Evolutionary conservation across 2,888 invertebrate species (phyloP), one percentile per base, ranked within the genome.

Genomic region (Cryptophagus acutangulus): DNA sequence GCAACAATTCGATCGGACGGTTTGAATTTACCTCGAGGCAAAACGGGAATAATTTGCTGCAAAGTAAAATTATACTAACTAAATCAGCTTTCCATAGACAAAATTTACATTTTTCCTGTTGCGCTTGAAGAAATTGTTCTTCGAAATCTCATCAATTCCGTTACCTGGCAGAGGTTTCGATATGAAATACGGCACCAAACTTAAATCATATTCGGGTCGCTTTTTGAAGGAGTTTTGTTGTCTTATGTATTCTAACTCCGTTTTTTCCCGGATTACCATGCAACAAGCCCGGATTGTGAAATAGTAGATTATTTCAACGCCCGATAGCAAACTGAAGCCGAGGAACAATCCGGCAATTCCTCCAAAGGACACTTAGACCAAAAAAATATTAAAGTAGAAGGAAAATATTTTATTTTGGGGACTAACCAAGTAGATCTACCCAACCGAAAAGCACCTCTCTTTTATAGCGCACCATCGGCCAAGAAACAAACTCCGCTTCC

Each of bases 391-490:
- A n/a, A n/a, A n/a, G n/a, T n/a, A n/a, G 5, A 8, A 16, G n/a
- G 3, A 17, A 43, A 35, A 15, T 39, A 34, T 17, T 35, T 18
- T 12, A 31, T 31, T 36, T 17, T 36, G 40, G 54, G 63, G 64
- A 51, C 67, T 66, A 66, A 80, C 83, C 87, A 29, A 87, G 62
- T 36, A 88, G 72, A 70, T 88, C 88, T 1, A 88, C 84, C 86
- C 87, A 87, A 39, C 87, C 88, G 61, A 88, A 88, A 28, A 85
- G 74, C 12, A 87, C 86, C 64, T 87, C 86, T 17, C 87, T 76
- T 59, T 84, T 86, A 61, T 84, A 87, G 2, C 82, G 74, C 16
- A 86, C 81, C 76, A 81, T 78, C 1, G 84, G 84, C 87, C 87
- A 87, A 1, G 85, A 84, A 1, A 84, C 79, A 60, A 85, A 86